Base-by-base conservation (phyloP, 2,888 invertebrate genomes). In the Mythimna loreyi region DNA sequence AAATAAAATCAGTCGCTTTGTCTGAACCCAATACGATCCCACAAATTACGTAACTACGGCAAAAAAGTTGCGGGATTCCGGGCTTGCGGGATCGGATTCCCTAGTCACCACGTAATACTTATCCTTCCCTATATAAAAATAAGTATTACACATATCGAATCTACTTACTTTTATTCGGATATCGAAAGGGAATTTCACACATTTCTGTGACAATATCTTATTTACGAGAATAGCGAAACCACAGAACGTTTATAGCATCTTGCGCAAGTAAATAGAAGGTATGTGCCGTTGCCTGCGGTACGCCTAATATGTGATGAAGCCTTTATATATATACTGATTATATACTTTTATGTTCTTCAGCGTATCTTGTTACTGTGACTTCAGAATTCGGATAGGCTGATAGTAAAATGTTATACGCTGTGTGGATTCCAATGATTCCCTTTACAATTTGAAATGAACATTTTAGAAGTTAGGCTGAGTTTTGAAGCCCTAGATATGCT, bases 151-250 rank as follows among this genome's bases (percentile, higher is more conserved):
- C 6, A 19, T 30, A 19, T 67, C 56, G 30, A 30, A 25, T 57
- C 21, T 40, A 16, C 40, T 55, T 52, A n/a, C n/a, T 65, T 57
- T 55, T 47, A 52, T 52, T 53, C n/a, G 28, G 9, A 30, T 58
- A 33, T 72, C 67, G 50, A 21, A 49, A 62, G 30, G 13, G 8
- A 33, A 55, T 59, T 67, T 72, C 59, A 49, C 43, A 58, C 33
- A 67, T 62, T 72, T 30, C 28, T 58, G 52, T 36, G 60, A 64
- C 62, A 60, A 45, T 78, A 67, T 78, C 59, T 63, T 78, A 68
- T 78, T 63, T 78, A 68, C n/a, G 62, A 59, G 59, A 60, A 49
- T 11, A 53, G 52, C 55, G 30, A 53, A 68, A 69, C 49, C 57
- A 33, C 63, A 30, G 21, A 23, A 45, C 47, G 49, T 78, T 76